Base-by-base conservation (phyloP, 2,113 vertebrate species). In the Himantopus leucocephalus region DNA sequence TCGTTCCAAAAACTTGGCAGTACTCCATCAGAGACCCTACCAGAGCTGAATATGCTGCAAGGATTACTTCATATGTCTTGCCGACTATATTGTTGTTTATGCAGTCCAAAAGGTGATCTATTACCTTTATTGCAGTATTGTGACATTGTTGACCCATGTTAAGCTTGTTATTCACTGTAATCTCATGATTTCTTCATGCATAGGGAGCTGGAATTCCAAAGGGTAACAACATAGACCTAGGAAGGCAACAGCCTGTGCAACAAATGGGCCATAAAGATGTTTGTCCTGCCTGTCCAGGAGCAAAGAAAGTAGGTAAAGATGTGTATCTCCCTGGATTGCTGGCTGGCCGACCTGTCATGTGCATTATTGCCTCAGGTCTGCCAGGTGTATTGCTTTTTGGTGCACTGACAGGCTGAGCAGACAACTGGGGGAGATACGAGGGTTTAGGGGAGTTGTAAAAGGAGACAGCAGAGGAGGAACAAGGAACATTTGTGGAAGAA, bases 181-280 rank as follows among this genome's bases (percentile, higher is more conserved):
- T 78, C 92, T 67, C 52, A 60, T 1, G 0, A 63, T 89, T 91
- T 92, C 94, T 96, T 85, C 86, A 87, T 55, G 48, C 24, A 26
- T 1, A 56, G 34, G 4, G 24, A 88, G 56, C 62, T 96, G 77
- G 77, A 91, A 90, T 91, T 93, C 96, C 87, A 70, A 94, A 91
- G 87, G 84, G 53, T 81, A 93, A 58, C 47, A 60, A 68, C 27
- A 58, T 7, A 87, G 43, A 78, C 7, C 14, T 3, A 32, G 59
- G 50, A 84, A 96, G 18, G 58, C 47, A 59, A 39, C n/a, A 85
- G 37, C 20, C 52, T 84, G 41, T 88, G 62, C 18, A 93, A 50
- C 2, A 79, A 34, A 41, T 41, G 50, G 19, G 11, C 55, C 52
- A 11, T 27, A 47, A 84, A 71, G 55, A 21, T 56, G 55, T 86